Base-by-base conservation (phyloP, 2,888 invertebrate species). In the Trimorus sp. region DNA sequence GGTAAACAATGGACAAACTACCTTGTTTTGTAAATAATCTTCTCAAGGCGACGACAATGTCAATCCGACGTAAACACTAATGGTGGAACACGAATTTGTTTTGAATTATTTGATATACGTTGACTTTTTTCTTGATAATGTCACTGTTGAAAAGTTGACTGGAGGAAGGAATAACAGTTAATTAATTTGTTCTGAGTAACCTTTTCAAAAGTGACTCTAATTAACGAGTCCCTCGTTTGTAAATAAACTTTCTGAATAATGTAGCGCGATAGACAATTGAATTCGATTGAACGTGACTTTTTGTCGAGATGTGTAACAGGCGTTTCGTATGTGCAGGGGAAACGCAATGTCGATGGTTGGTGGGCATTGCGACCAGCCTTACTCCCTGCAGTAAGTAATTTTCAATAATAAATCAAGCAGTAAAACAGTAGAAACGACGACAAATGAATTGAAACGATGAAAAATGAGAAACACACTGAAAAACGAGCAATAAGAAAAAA, bases 291-390 rank as follows among this genome's bases (percentile, higher is more conserved):
- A 54, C 12, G 58, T 49, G 42, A 40, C 59, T 60, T 48, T 63
- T 79, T 42, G 69, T 73, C 49, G 60, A 60, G 51, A 73, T 73
- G 83, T 88, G 87, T 90, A 89, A 90, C 86, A 79, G 85, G 85
- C 88, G 87, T 91, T 91, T 91, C 89, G 87, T 91, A 85, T 91
- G 91, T 91, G 89, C 91, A 91, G 91, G 91, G 91, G 91, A 89
- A 91, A 91, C 89, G 91, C 91, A 90, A 91, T 91, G 90, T 91
- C 90, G 88, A 90, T 90, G 90, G 88, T 90, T 88, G 91, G 87
- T 89, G 91, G 90, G 87, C 91, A 91, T 91, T 91, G 91, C 90
- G 91, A 91, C 86, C 91, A 91, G 90, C 91, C 91, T 87, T 91
- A 91, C 89, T 91, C 91, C 90, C 89, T 91, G 89, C 91, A 91